Percentiles rank a stretch among this genome's conserved stretches.
These are phyloP conservation scores for Gerris lacustris DNA, from an alignment of 2,888 invertebrate genomes.

Conservation along the genomic window DNA sequence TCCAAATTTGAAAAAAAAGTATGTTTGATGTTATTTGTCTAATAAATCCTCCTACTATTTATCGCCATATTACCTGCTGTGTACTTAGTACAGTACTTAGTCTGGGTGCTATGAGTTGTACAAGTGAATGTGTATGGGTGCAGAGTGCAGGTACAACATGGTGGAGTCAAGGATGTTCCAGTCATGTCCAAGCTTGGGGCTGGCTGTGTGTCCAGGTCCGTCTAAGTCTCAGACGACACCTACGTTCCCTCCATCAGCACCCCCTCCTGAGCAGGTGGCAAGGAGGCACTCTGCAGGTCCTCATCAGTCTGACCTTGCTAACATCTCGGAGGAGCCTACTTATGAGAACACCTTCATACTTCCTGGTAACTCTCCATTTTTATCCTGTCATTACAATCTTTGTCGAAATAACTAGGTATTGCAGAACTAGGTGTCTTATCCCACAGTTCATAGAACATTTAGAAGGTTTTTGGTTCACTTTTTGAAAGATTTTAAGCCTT, in stretches of 20 bases:
- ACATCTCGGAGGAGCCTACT: conserved; percentile 39
- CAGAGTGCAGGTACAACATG: conserved; percentile 13
- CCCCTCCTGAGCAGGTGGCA: conserved; percentile 26
- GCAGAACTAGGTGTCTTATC: too few species aligned
- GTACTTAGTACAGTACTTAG: too few species aligned
- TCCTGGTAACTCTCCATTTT: conserved; percentile 34
- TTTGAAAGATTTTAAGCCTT: too few species aligned
- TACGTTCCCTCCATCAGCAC: conserved; percentile 21
- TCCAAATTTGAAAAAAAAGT: too few species aligned
- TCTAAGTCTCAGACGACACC: conserved; percentile 19
- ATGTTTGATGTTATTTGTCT: too few species aligned
- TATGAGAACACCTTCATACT: conserved; percentile 44
- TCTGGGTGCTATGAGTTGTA: too few species aligned
- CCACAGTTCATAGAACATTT: too few species aligned
- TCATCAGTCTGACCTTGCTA: conserved; percentile 32
- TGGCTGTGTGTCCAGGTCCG: neutral
- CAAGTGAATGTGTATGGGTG: neutral
- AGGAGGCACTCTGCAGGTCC: conserved; percentile 12
- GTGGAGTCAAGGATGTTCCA: conserved; percentile 16
- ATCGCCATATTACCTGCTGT: too few species aligned
- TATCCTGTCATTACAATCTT: too few species aligned
- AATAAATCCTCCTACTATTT: too few species aligned
- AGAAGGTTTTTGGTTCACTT: too few species aligned
- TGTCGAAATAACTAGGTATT: too few species aligned
- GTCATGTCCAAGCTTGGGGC: conserved; percentile 27